Percentiles rank a stretch among this genome's conserved stretches.
Conservation (phyloP, 1,140 invertebrate genomes). For the Oppia nitens region DNA sequence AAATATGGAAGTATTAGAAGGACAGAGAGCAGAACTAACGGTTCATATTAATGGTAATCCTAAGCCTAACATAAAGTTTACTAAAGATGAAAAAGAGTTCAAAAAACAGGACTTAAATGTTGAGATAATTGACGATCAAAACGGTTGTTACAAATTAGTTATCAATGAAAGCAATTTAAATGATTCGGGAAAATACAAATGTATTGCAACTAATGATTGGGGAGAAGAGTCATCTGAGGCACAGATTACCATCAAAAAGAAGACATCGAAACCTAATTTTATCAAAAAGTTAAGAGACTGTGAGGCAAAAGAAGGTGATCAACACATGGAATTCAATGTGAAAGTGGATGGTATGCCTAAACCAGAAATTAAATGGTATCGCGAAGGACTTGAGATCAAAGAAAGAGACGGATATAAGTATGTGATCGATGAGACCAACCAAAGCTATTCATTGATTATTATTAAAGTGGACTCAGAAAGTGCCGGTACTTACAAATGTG, state of each 20-base stretch:
- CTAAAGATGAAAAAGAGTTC: constrained; percentile 29
- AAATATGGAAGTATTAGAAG: constrained; percentile 50
- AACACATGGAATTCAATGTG: constrained; percentile 50
- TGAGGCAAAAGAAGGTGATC: constrained; percentile 56
- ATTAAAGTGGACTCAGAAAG: constrained; percentile 35
- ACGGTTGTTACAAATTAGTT: constrained; percentile 66
- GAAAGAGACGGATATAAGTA: constrained; percentile 41
- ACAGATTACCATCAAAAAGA: constrained; percentile 1
- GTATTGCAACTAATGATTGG: constrained; percentile 67
- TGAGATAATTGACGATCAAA: constrained; percentile 72
- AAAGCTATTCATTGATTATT: constrained; percentile 47
- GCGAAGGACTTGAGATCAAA: constrained; percentile 34
- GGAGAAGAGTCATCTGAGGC: constrained; percentile 28
- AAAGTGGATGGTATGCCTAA: constrained; percentile 64
- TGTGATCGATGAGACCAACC: constrained; percentile 39
- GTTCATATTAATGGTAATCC: constrained; percentile 68
- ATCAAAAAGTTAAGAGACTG: constrained; percentile 41
- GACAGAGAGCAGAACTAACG: constrained; percentile 49
- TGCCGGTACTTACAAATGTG: constrained; percentile 35
- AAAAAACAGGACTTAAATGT: constrained; percentile 17
- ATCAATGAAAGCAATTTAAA: constrained; percentile 65
- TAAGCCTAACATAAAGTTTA: constrained; percentile 50
- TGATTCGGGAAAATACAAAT: constrained; percentile 75
- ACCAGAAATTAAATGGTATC: constrained; percentile 57
- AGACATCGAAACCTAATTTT: constrained; percentile 18